These are phyloP conservation scores for Sebastes minor DNA, from an alignment of 2,797 vertebrate genomes.

Conservation along the genomic window DNA sequence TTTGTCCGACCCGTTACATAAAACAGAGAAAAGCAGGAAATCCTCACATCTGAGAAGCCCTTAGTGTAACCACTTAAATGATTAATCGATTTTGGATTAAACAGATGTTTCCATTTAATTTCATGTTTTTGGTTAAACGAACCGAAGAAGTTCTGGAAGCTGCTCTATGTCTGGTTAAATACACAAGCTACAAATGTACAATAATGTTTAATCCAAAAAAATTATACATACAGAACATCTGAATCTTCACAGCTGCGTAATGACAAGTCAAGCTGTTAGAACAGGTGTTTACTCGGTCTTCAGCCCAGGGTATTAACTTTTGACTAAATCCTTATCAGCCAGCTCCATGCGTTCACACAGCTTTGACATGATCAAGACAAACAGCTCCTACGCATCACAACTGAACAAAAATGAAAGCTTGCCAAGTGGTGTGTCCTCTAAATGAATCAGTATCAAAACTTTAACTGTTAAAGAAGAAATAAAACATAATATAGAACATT, in stretches of 20 bases:
- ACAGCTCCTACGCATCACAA: background rate
- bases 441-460: background rate
- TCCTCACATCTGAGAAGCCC: background rate
- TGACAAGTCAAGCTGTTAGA: background rate
- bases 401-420: background rate
- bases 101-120: background rate
- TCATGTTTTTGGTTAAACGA: background rate
- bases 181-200: background rate
- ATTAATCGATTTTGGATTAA: background rate
- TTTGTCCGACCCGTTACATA: background rate
- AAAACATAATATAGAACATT: background rate
- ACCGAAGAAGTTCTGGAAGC: background rate
- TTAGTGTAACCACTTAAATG: background rate
- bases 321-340: background rate
- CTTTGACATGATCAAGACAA: background rate
- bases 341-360: background rate
- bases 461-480: background rate
- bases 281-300: background rate
- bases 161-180: background rate
- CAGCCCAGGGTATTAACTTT: background rate
- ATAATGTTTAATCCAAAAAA: background rate
- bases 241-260: background rate
- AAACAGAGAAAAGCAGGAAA: background rate
- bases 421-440: background rate
- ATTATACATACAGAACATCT: background rate